Evolutionary conservation across 2,888 invertebrate species (phyloP).

Genomic region (Amorpha juglandis): DNA sequence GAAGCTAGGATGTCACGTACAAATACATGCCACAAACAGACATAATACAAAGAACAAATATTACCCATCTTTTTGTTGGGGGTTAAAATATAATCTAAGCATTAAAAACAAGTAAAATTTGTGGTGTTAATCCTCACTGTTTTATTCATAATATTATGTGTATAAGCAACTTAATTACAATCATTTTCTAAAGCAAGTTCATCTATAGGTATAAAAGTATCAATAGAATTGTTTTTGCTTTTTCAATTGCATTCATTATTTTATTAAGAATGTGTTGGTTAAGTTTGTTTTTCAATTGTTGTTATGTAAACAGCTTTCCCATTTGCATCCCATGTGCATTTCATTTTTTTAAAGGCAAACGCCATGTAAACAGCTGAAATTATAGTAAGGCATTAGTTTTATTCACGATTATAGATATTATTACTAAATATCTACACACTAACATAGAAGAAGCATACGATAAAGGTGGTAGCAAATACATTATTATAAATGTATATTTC

Average conservation of each 20-base stretch:
- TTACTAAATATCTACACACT: too few species aligned
- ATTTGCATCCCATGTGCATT: constrained; percentile 86
- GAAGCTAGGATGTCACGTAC: too few species aligned
- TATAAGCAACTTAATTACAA: neutral
- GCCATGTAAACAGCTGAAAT: constrained; percentile 91
- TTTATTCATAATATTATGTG: neutral
- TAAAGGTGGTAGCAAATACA: too few species aligned
- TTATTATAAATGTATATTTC: too few species aligned
- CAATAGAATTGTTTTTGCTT: neutral
- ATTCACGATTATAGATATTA: neutral
- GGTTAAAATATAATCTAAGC: too few species aligned
- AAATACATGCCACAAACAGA: too few species aligned
- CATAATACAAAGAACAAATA: too few species aligned
- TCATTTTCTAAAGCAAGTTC: neutral
- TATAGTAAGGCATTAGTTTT: constrained; percentile 36
- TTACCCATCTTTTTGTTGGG: too few species aligned
- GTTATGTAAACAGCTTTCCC: constrained; percentile 85
- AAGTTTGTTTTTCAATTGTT: constrained; percentile 39
- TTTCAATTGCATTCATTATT: constrained; percentile 19
- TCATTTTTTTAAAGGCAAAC: constrained; percentile 92
- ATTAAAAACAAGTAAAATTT: too few species aligned
- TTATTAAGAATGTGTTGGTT: constrained; percentile 13
- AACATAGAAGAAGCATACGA: too few species aligned
- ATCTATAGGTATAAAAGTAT: constrained; percentile 1
- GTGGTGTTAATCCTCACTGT: too few species aligned